These are phyloP conservation scores for Saxicola maurus DNA, from an alignment of 2,797 vertebrate genomes.

Conservation along the genomic window DNA sequence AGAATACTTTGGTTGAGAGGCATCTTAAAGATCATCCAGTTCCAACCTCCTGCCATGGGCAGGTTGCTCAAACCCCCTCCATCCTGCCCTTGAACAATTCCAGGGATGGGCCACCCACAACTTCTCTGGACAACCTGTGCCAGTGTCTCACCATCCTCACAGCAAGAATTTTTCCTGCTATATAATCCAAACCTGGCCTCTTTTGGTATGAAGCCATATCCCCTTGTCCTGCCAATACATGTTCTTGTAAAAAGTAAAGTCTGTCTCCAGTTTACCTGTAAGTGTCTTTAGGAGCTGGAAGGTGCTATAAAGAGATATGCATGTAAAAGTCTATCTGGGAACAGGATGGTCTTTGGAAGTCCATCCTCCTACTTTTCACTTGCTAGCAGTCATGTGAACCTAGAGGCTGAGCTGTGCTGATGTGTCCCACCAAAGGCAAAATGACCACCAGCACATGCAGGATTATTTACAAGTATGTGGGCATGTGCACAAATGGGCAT, in stretches of 20 bases:
- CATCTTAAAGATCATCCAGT: not conserved
- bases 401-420: not conserved
- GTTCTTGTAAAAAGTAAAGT: not conserved
- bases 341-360: not conserved
- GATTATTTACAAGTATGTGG: not conserved
- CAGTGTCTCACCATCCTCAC: not conserved
- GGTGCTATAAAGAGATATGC: not conserved
- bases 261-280: not conserved
- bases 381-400: not conserved
- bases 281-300: not conserved
- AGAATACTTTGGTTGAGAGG: not conserved
- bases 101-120: not conserved
- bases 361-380: not conserved
- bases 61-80: not conserved
- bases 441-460: not conserved
- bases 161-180: not conserved
- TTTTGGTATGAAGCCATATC: not conserved
- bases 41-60: not conserved
- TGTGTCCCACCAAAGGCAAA: not conserved
- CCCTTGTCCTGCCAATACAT: not conserved
- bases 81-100: not conserved
- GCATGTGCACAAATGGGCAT: not conserved
- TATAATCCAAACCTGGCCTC: not conserved
- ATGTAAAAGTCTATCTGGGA: not conserved
- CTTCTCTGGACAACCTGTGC: not conserved